These are phyloP conservation scores for Pogonomyrmex barbatus DNA, from an alignment of 1,140 invertebrate genomes.

Conservation along the genomic window DNA sequence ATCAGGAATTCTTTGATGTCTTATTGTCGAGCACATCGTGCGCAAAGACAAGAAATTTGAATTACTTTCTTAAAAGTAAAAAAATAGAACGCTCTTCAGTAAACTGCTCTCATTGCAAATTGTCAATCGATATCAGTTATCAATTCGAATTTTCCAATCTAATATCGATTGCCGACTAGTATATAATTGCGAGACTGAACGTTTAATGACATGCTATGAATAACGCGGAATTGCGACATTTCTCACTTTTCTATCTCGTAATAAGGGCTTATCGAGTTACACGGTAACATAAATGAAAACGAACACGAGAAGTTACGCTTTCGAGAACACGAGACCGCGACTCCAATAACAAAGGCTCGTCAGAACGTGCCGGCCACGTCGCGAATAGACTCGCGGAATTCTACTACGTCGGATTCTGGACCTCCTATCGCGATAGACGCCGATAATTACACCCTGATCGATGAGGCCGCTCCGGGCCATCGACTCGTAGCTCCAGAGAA, in stretches of 20 bases:
- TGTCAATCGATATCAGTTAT: neutral
- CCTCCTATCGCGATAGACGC: slow-evolving; percentile 73
- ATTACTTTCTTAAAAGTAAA: slow-evolving; percentile 5
- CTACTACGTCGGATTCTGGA: slow-evolving; percentile 65
- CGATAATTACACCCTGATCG: slow-evolving; percentile 79
- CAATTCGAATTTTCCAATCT: neutral
- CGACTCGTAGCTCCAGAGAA: slow-evolving; percentile 46
- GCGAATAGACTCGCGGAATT: slow-evolving; percentile 65
- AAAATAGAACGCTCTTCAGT: neutral
- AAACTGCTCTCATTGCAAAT: slow-evolving; percentile 9
- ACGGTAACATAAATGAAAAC: slow-evolving; percentile 48
- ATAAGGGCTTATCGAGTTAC: slow-evolving; percentile 66
- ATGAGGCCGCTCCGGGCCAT: slow-evolving; percentile 74
- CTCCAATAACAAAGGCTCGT: slow-evolving; percentile 71
- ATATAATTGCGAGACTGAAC: neutral
- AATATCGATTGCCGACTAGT: neutral
- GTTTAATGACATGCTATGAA: slow-evolving; percentile 14
- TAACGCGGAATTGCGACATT: slow-evolving; percentile 1
- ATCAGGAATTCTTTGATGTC: slow-evolving; percentile 22
- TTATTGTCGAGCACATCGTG: neutral
- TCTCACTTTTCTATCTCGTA: slow-evolving; percentile 62
- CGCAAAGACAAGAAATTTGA: slow-evolving; percentile 2
- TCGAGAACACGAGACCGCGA: slow-evolving; percentile 65
- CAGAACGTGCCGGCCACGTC: slow-evolving; percentile 61
- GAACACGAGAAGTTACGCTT: slow-evolving; percentile 69